Evolutionary conservation across 2,888 invertebrate species (phyloP).

Genomic region (Ophion ellenae): DNA sequence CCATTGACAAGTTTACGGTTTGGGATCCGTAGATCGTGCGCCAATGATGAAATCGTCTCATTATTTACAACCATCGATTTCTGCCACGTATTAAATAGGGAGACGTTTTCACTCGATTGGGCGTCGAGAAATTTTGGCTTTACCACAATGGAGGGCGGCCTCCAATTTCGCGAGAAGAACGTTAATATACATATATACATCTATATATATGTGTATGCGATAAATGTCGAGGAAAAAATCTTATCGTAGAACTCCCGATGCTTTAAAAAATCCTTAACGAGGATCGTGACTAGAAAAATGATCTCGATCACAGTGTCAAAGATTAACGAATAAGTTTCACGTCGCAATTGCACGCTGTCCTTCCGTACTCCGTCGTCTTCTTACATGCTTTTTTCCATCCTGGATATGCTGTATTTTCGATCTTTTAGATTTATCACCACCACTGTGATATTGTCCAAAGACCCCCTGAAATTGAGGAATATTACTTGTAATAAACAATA

Average conservation of each 20-base stretch:
- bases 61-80: slow-evolving; percentile 15
- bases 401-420: slow-evolving; percentile 75
- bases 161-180: neutral
- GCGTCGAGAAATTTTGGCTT: slow-evolving; percentile 1
- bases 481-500: neutral
- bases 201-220: slow-evolving; percentile 15
- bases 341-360: neutral
- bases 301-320: slow-evolving; percentile 49
- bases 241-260: neutral
- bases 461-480: slow-evolving; percentile 87
- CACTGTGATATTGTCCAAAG: slow-evolving; percentile 97
- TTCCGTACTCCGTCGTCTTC: neutral
- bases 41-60: slow-evolving; percentile 7
- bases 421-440: slow-evolving; percentile 93
- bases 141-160: too few species aligned
- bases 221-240: slow-evolving; percentile 46
- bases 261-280: slow-evolving; percentile 31
- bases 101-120: neutral
- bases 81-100: neutral
- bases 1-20: neutral
- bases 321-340: slow-evolving; percentile 24
- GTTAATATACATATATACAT: slow-evolving; percentile 24
- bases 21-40: neutral
- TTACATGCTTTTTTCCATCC: slow-evolving; percentile 68
- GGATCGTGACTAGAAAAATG: slow-evolving; percentile 58